A percentile compares a stretch with the other conserved stretches of the same genome.
phyloP scores from a whole-genome alignment of 2,888 invertebrate species.

The Diarsia mendica region DNA sequence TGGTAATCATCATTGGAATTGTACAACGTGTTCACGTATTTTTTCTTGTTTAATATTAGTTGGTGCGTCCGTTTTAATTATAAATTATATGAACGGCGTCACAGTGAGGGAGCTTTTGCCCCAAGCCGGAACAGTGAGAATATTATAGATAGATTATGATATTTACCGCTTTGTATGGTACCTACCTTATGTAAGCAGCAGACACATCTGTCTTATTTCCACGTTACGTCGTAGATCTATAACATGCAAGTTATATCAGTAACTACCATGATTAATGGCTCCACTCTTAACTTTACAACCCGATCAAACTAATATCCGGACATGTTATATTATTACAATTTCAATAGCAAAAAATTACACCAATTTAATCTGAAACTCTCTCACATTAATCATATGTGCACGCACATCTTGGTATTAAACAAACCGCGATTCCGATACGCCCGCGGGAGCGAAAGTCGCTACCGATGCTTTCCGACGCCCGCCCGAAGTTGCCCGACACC shows the following conservation, averaged over 20 bases:
- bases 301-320: conserved; percentile 36
- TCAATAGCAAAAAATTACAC: conserved; percentile 47
- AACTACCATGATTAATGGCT: conserved; percentile 31
- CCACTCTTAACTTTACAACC: conserved; percentile 11
- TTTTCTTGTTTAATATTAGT: too few relatives aligned
- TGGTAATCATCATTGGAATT: too few relatives aligned
- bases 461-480: conserved; percentile 66
- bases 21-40: too few relatives aligned
- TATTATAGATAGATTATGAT: neutral
- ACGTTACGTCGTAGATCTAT: neutral
- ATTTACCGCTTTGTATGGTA: neutral
- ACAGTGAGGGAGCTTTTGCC: neutral
- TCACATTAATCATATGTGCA: conserved; percentile 65
- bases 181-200: neutral
- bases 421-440: conserved; percentile 65
- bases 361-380: conserved; percentile 56
- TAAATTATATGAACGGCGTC: neutral
- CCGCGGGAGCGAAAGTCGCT: conserved; percentile 82
- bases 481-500: conserved; percentile 63
- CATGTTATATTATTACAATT: conserved; percentile 41
- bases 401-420: conserved; percentile 67
- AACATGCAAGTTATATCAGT: conserved; percentile 8
- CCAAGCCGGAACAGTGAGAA: too few relatives aligned
- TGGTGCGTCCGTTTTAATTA: too few relatives aligned
- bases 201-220: neutral